Conservation (phyloP, 2,888 invertebrate species). For the Thymelicus lineola region DNA sequence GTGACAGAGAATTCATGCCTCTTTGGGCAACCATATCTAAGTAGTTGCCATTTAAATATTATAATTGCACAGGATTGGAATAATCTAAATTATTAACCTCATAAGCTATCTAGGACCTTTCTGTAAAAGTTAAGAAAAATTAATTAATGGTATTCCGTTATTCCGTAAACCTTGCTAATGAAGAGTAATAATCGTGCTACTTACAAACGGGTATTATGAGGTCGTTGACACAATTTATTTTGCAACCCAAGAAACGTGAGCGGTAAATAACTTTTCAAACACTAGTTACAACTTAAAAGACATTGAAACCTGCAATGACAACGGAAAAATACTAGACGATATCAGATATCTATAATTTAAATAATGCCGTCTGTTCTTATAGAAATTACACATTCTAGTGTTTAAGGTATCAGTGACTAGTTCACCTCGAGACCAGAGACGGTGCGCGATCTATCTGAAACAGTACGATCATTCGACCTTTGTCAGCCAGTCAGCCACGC, state of each 20-base stretch:
- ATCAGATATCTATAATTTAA: slow-evolving; percentile 27
- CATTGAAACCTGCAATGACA: slow-evolving; percentile 17
- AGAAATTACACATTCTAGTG: slow-evolving; percentile 37
- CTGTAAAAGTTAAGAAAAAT: not conserved
- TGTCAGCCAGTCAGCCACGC: slow-evolving; percentile 56
- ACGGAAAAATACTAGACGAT: slow-evolving; percentile 23
- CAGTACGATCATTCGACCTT: slow-evolving; percentile 62
- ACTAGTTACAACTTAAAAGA: slow-evolving; percentile 21
- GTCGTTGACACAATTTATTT: slow-evolving; percentile 18
- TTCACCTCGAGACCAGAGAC: slow-evolving; percentile 53
- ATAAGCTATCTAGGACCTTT: not conserved
- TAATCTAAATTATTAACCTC: slow-evolving; percentile 18
- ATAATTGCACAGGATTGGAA: slow-evolving; percentile 28
- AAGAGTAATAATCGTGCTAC: not conserved
- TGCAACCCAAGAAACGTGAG: slow-evolving; percentile 2
- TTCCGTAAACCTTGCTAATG: not conserved
- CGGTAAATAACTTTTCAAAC: not conserved
- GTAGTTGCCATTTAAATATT: slow-evolving; percentile 32
- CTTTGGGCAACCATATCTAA: slow-evolving; percentile 44
- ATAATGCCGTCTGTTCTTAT: slow-evolving; percentile 27
- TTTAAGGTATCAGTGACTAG: slow-evolving; percentile 38
- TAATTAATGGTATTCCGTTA: not conserved
- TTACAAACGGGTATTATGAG: not conserved
- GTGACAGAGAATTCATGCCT: slow-evolving; percentile 49
- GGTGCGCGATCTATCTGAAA: slow-evolving; percentile 53